These are phyloP conservation scores for Pleuronectes platessa DNA, from an alignment of 2,113 vertebrate genomes.

Conservation along the genomic window DNA sequence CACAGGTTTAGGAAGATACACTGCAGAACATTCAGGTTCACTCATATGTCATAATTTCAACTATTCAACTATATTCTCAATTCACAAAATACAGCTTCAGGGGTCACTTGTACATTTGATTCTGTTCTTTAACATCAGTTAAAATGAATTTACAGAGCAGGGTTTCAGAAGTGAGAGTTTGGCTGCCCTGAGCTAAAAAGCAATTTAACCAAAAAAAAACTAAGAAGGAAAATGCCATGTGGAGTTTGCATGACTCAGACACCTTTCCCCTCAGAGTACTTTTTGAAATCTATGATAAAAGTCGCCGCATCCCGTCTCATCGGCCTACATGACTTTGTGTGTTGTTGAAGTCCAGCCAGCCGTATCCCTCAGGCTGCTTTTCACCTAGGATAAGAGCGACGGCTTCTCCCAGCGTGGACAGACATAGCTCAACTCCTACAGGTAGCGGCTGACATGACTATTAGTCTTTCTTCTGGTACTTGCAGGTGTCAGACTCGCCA, in stretches of 20 bases:
- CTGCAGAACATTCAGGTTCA: background rate
- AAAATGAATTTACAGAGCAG: background rate
- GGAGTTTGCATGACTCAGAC: background rate
- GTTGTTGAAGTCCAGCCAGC: conserved; percentile 56
- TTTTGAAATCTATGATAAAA: conserved; percentile 36
- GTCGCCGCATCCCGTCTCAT: conserved; percentile 31
- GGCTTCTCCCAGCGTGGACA: conserved; percentile 74
- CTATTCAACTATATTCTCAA: background rate
- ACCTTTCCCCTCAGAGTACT: conserved; percentile 16
- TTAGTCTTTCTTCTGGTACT: conserved; percentile 85
- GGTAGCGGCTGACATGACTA: conserved; percentile 81
- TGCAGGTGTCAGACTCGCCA: conserved; percentile 87
- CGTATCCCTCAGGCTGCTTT: conserved; percentile 64
- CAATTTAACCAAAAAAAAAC: background rate
- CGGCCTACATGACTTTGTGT: conserved; percentile 47
- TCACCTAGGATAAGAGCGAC: conserved; percentile 63
- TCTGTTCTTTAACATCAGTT: background rate
- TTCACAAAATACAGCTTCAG: background rate
- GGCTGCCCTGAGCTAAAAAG: background rate
- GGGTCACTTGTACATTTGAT: background rate
- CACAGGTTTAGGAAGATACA: conserved; percentile 15
- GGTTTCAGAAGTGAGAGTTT: background rate
- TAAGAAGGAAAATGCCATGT: background rate
- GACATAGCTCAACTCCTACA: conserved; percentile 81
- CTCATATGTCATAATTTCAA: conserved; percentile 1